Evolutionary conservation across 2,797 vertebrate species (phyloP).

Genomic region (Siniperca undulata): DNA sequence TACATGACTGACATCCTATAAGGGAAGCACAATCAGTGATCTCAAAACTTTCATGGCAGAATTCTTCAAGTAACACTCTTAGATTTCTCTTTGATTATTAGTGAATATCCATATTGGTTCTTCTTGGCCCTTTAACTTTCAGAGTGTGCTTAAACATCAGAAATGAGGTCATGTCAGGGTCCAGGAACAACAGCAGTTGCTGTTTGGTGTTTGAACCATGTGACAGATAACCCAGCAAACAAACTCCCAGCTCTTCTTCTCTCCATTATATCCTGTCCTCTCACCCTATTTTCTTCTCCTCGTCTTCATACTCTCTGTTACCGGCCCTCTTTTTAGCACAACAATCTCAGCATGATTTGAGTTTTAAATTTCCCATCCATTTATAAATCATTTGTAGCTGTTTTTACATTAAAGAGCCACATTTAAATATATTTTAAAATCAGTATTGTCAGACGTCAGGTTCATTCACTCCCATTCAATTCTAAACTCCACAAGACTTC

Average conservation of each 20-base stretch:
- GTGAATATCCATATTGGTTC: background rate
- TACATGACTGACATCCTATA: background rate
- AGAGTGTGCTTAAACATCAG: constrained; percentile 23
- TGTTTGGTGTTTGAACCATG: constrained; percentile 51
- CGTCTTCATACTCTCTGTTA: background rate
- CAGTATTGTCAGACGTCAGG: background rate
- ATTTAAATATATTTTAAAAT: background rate
- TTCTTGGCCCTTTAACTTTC: background rate
- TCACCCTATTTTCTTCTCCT: background rate
- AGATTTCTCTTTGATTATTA: background rate
- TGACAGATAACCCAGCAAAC: constrained; percentile 54
- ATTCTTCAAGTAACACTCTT: background rate
- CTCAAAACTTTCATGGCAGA: too few species aligned
- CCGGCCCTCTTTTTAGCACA: too few species aligned
- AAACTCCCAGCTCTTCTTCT: background rate
- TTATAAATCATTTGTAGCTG: accelerated
- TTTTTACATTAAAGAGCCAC: background rate
- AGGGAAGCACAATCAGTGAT: background rate
- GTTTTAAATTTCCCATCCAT: background rate
- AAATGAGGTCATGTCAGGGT: constrained; percentile 38
- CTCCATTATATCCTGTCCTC: background rate
- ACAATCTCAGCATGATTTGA: background rate
- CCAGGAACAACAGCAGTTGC: constrained; percentile 28
- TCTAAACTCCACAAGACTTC: background rate
- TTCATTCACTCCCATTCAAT: background rate